phyloP scores from a whole-genome alignment of 1,140 invertebrate species.

The Idris sp. region DNA sequence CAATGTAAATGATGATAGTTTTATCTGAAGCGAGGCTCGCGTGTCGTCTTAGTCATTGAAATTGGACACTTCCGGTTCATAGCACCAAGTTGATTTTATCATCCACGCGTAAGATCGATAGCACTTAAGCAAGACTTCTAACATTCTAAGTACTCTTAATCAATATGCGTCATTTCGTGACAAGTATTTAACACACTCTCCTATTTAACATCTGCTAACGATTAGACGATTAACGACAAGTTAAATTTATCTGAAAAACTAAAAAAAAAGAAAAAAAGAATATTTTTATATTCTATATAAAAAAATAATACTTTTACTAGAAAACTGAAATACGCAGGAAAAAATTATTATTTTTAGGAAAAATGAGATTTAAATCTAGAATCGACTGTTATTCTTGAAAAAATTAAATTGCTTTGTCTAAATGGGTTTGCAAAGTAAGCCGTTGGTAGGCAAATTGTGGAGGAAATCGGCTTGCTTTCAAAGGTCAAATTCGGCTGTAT shows the following conservation, averaged over 20 bases:
- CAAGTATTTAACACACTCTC: slow-evolving; percentile 33
- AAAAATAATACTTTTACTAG: too few relatives aligned
- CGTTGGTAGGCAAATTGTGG: background rate
- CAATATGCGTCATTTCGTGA: slow-evolving; percentile 19
- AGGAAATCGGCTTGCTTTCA: slow-evolving; percentile 8
- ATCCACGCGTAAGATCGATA: slow-evolving; percentile 43
- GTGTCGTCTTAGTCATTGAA: slow-evolving; percentile 49
- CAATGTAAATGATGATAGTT: slow-evolving; percentile 22
- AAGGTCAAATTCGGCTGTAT: slow-evolving; percentile 29
- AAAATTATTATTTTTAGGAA: too few relatives aligned
- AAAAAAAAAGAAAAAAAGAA: too few relatives aligned
- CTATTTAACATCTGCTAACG: slow-evolving; percentile 12
- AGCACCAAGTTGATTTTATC: slow-evolving; percentile 47
- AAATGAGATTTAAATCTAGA: too few relatives aligned
- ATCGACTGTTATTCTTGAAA: too few relatives aligned
- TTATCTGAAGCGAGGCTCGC: slow-evolving; percentile 22
- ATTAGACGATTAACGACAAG: too few relatives aligned
- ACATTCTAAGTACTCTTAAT: slow-evolving; percentile 50
- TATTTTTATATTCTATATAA: too few relatives aligned
- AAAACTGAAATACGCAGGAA: too few relatives aligned
- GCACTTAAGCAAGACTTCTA: slow-evolving; percentile 30
- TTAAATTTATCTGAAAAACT: too few relatives aligned
- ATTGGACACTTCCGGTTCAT: slow-evolving; percentile 53
- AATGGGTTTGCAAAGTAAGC: too few relatives aligned
- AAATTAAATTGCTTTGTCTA: too few relatives aligned